Percentiles rank a stretch among this genome's conserved stretches.
These are phyloP conservation scores for Petrolisthes manimaculis DNA, from an alignment of 2,888 invertebrate genomes.

Conservation along the genomic window DNA sequence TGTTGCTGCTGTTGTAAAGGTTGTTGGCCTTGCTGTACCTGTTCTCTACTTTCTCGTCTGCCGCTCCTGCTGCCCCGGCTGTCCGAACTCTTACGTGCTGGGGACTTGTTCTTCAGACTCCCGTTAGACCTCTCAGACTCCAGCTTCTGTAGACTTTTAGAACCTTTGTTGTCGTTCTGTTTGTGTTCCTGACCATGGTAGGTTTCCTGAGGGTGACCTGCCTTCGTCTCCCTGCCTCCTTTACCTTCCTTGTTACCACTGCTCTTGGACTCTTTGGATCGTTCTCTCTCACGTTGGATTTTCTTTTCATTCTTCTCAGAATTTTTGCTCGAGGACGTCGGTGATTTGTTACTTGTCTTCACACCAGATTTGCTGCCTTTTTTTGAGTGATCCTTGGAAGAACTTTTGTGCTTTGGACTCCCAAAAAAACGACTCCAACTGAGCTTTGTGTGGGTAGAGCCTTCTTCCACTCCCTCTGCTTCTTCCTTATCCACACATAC, in stretches of 20 bases:
- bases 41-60: slow-evolving; percentile 69
- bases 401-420: slow-evolving; percentile 60
- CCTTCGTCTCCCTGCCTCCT: slow-evolving; percentile 44
- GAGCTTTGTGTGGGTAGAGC: slow-evolving; percentile 52
- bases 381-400: slow-evolving; percentile 60
- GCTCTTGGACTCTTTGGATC: slow-evolving; percentile 56
- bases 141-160: slow-evolving; percentile 52
- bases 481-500: slow-evolving; percentile 43
- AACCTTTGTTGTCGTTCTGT: slow-evolving; percentile 36
- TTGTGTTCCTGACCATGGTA: slow-evolving; percentile 24
- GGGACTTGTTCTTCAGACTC: slow-evolving; percentile 57
- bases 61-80: slow-evolving; percentile 73
- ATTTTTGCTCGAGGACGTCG: slow-evolving; percentile 43
- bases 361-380: slow-evolving; percentile 47
- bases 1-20: slow-evolving; percentile 47
- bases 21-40: slow-evolving; percentile 42
- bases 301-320: slow-evolving; percentile 54
- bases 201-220: slow-evolving; percentile 40
- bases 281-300: slow-evolving; percentile 50
- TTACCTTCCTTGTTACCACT: slow-evolving; percentile 39
- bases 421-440: slow-evolving; percentile 65
- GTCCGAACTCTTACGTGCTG: slow-evolving; percentile 66
- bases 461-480: slow-evolving; percentile 39
- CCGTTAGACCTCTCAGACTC: slow-evolving; percentile 57
- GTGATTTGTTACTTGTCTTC: slow-evolving; percentile 55